Evolutionary conservation across 2,797 vertebrate species (phyloP), one percentile per base, ranked within the genome.

Genomic region (Enteromius trimaculatus): DNA sequence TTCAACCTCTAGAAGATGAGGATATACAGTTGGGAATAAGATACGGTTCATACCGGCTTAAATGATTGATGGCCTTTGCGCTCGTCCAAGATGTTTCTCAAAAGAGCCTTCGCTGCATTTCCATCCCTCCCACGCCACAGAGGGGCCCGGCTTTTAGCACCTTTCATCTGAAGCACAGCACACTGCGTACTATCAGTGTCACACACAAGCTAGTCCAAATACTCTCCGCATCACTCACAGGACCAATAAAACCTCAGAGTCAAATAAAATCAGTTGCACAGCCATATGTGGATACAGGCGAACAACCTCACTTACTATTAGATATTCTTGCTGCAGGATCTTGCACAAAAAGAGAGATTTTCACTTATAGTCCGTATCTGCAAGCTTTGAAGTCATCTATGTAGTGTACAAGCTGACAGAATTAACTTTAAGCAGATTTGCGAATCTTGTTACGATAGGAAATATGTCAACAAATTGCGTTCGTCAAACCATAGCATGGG

Each of bases 31-130:
- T 10, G 44, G 34, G 79, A 76, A 58, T 71, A 44, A 55, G 55
- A 55, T 47, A 5, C 14, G 5, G 23, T 77, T 68, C 58, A 44
- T 19, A 37, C 49, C 44, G 44, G 44, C 26, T 75, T 86, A 77
- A 86, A 88, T 84, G 65, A 84, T 86, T 83, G 72, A 88, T 80
- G 77, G 49, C n/a, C 29, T 80, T 55, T 47, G 51, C 14, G 1
- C 65, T 83, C 19, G 19, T 76, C 62, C 77, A 75, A 23, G 55
- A 44, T 65, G 74, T 77, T 80, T 19, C 77, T 74, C 70, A 77
- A 80, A 83, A 84, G 39, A 49, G 71, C 77, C 39, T 21, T 55
- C 7, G 4, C 75, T 29, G 39, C 77, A 78, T 82, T 86, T 83
- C 60, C 19, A 60, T 81, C 68, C n/a, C 51, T 83, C 71, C 53